Evolutionary conservation across 2,888 invertebrate genomes (phyloP).

Genomic region (Mythimna loreyi): DNA sequence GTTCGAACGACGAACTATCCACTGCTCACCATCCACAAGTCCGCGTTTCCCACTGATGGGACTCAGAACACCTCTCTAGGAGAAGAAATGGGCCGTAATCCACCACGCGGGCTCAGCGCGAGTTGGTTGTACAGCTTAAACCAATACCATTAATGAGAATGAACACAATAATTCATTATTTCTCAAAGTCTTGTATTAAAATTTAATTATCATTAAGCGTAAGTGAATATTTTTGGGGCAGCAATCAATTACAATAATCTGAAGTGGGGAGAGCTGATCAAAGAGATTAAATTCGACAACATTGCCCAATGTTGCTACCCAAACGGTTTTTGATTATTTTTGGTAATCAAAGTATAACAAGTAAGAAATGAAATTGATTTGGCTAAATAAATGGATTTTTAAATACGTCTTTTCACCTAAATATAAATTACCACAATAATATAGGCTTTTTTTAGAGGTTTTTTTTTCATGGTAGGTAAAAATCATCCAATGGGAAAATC

Average conservation of each 20-base stretch:
- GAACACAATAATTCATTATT: not conserved
- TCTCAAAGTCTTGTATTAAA: not conserved
- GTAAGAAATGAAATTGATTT: conserved; percentile 2
- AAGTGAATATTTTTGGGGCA: not conserved
- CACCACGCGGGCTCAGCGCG: too few species aligned
- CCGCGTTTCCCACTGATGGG: too few species aligned
- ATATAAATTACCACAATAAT: too few species aligned
- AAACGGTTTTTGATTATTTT: conserved; percentile 41
- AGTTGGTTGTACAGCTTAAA: not conserved
- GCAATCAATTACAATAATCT: conserved; percentile 42
- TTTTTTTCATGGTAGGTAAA: too few species aligned
- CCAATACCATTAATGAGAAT: not conserved
- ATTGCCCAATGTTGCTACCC: conserved; percentile 20
- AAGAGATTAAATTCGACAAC: conserved; percentile 47
- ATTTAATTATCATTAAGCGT: not conserved
- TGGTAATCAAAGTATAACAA: conserved; percentile 10
- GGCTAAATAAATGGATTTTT: not conserved
- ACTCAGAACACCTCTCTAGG: too few species aligned
- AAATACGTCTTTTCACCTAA: not conserved
- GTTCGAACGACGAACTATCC: too few species aligned
- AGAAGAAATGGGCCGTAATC: too few species aligned
- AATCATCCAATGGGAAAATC: too few species aligned
- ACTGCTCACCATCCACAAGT: too few species aligned
- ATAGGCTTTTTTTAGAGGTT: too few species aligned
- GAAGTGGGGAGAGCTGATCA: conserved; percentile 43